Evolutionary conservation across 1,140 invertebrate species (phyloP).

Genomic region (Aphaenogaster ashmeadi): DNA sequence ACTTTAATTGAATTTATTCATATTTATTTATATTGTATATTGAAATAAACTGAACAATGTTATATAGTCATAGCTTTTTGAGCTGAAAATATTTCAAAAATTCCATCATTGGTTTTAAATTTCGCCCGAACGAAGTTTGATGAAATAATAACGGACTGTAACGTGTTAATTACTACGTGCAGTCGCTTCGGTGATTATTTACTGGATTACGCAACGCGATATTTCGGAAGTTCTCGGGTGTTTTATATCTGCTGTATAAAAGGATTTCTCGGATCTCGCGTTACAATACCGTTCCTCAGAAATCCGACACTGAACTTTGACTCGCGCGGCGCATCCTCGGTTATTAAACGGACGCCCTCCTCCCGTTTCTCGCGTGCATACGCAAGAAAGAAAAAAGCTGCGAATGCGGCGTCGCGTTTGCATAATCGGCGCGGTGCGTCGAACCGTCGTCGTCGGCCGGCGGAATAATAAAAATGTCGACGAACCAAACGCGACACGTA

Average conservation of each 20-base stretch:
- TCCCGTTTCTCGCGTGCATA: slow-evolving; percentile 7
- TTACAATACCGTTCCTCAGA: not conserved
- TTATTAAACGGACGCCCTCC: slow-evolving; percentile 9
- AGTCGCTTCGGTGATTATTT: not conserved
- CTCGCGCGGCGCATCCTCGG: not conserved
- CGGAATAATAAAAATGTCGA: slow-evolving; percentile 65
- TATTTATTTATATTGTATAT: too few relatives aligned
- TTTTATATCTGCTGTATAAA: not conserved
- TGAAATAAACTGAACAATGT: too few relatives aligned
- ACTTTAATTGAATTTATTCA: too few relatives aligned
- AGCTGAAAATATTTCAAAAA: too few relatives aligned
- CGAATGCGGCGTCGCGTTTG: slow-evolving; percentile 38
- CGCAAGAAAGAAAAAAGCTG: slow-evolving; percentile 16
- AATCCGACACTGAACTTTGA: slow-evolving; percentile 51
- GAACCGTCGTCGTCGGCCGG: slow-evolving; percentile 26
- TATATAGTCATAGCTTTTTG: too few relatives aligned
- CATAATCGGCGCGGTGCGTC: slow-evolving; percentile 61
- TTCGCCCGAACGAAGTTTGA: too few relatives aligned
- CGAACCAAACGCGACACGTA: slow-evolving; percentile 42
- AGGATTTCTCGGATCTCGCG: slow-evolving; percentile 1
- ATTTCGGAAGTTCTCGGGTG: slow-evolving; percentile 9
- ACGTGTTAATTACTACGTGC: not conserved
- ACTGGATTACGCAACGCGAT: not conserved
- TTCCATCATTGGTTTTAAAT: too few relatives aligned
- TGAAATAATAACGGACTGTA: too few relatives aligned